phyloP scores from a whole-genome alignment of 2,888 invertebrate species.

The Apodemia hepburni region DNA sequence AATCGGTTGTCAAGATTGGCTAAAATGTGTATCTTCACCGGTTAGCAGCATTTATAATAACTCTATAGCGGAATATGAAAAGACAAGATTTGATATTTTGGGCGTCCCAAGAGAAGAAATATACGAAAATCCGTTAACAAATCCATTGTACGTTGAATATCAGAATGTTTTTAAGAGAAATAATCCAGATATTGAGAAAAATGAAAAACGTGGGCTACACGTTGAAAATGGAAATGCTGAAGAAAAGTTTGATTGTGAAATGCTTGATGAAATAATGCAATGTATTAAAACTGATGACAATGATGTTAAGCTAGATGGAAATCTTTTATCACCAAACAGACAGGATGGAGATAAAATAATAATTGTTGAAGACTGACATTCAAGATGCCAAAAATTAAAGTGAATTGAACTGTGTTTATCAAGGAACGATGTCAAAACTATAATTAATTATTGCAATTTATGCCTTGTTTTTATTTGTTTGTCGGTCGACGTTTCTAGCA shows the following conservation, averaged over 20 bases:
- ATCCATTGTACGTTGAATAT: conserved; percentile 24
- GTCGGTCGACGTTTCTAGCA: background rate
- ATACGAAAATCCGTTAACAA: conserved; percentile 26
- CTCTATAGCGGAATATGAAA: conserved; percentile 33
- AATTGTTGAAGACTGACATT: conserved; percentile 49
- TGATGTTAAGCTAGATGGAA: conserved; percentile 43
- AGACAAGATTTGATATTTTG: conserved; percentile 7
- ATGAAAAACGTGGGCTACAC: conserved; percentile 10
- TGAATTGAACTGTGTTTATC: background rate
- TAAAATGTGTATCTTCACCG: conserved; percentile 50
- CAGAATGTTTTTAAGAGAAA: conserved; percentile 26
- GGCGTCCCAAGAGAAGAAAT: conserved; percentile 25
- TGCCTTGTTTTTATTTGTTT: background rate
- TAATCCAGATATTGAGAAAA: conserved; percentile 27
- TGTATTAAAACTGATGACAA: conserved; percentile 48
- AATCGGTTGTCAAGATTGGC: conserved; percentile 63
- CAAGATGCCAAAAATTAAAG: background rate
- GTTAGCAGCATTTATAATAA: conserved; percentile 54
- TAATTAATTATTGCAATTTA: background rate
- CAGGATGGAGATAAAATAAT: conserved; percentile 52
- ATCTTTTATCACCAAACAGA: conserved; percentile 53
- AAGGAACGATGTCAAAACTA: background rate
- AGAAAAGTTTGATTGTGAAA: conserved; percentile 42
- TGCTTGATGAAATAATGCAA: conserved; percentile 68
- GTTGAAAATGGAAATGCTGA: conserved; percentile 3